Evolutionary conservation across 2,797 vertebrate species (phyloP).

Genomic region (Craterocephalus amniculus): DNA sequence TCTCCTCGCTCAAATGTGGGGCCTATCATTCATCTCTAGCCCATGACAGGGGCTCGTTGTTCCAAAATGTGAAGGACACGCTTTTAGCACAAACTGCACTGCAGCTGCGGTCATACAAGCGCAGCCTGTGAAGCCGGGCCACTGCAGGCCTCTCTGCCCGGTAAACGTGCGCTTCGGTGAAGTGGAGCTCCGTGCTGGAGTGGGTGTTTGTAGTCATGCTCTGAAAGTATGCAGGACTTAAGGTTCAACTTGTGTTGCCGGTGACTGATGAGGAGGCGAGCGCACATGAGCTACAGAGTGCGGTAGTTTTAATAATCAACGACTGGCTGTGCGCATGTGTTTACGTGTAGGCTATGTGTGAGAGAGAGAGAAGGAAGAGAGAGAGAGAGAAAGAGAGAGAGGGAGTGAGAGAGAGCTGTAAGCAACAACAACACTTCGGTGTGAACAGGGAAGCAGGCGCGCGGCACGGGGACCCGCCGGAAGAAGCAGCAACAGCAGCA

Average conservation of each 20-base stretch:
- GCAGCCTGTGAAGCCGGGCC: not conserved
- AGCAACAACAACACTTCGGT: constrained; percentile 45
- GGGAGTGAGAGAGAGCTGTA: constrained; percentile 18
- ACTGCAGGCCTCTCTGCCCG: not conserved
- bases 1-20: not conserved
- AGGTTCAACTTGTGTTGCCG: constrained; percentile 14
- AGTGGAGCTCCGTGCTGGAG: not conserved
- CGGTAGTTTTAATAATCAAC: not conserved
- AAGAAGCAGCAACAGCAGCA: constrained; percentile 63
- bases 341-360: not conserved
- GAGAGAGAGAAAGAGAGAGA: constrained; percentile 1
- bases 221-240: constrained; percentile 19
- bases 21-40: not conserved
- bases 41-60: not conserved
- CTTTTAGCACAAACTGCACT: not conserved
- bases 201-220: not conserved
- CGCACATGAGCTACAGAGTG: not conserved
- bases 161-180: not conserved
- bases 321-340: not conserved
- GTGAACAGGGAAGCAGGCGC: constrained; percentile 66
- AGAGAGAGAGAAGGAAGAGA: not conserved
- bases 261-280: constrained; percentile 12
- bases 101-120: not conserved
- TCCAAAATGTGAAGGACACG: not conserved
- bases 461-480: constrained; percentile 65